Evolutionary conservation across 1,140 invertebrate genomes (phyloP), one percentile per base, ranked within the genome.

Genomic region (Sminthurides bifidus): DNA sequence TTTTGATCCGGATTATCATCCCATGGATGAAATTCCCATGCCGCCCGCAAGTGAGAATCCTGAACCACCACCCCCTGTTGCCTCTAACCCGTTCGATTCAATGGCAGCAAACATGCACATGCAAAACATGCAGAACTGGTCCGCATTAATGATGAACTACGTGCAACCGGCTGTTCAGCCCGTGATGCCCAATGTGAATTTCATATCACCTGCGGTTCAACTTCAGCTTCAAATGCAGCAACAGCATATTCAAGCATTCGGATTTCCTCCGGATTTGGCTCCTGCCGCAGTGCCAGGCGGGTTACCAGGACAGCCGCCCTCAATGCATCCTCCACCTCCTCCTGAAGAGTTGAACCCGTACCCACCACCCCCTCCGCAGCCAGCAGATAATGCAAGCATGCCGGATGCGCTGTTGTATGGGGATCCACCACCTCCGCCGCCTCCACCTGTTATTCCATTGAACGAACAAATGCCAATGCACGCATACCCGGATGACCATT

Each of bases 211-310:
- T 27, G 17, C 52, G 4, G 40, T 58, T 24, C 56, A 58, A 26
- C 50, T 58, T 15, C 56, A 58, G 40, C 52, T 58, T 48, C 52
- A 54, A 21, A 58, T 58, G 56, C 56, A 58, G 27, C 49, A 51
- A 21, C 49, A 53, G 23, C 14, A 40, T 38, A 41, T 44, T 45
- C 38, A 29, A 46, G 21, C 53, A 4, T 44, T 15, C 30, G 51
- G 45, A 35, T 56, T 40, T 26, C 59, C 15, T 35, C 29, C 37
- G 15, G 40, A 52, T 6, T 52, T n/a, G 37, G 50, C 59, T 55
- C 3, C 59, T 55, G 2, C 29, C 8, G 19, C n/a, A 43, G 24
- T 27, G 24, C 15, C 40, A 12, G 40, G 40, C 21, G 17, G 38
- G 6, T 41, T n/a, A 24, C 44, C 17, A 35, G 27, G 19, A 35